Evolutionary conservation across 2,113 vertebrate species (phyloP), one percentile per base, ranked within the genome.

Genomic region (Poeciliopsis turrubarensis): DNA sequence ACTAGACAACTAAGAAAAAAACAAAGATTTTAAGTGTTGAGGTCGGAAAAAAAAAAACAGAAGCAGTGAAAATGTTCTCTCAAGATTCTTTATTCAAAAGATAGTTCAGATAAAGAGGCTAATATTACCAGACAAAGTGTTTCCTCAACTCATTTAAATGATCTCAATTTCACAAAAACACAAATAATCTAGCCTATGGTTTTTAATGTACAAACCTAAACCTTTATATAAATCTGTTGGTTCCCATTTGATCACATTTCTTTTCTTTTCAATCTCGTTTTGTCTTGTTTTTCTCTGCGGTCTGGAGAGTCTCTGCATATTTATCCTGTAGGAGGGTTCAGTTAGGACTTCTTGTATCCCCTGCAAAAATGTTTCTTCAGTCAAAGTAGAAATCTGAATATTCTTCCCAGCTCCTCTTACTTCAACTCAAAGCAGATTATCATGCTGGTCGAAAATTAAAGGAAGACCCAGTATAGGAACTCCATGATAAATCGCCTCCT

Each of bases 241-340:
- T 19, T 61, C 44, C 4, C 37, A 62, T 13, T 4, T 8, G 19
- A 26, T 10, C 29, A 17, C 11, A 17, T 29, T 39, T 65, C 1
- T 68, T 61, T 68, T 65, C 26, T 68, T 61, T 71, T 65, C 26
- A 85, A 31, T 91, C 76, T 65, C 0, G 0, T 85, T 90, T 82
- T 19, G 0, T 17, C 73, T 88, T 88, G 65, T 0, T 65, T 74
- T 57, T 81, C 94, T 75, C 78, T 85, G 92, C 67, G 94, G 88
- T 22, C 77, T 69, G n/a, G 94, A 94, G 34, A 94, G 88, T 62
- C 71, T 92, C 84, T 93, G 89, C 91, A 95, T 94, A 86, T 92
- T 93, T 14, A 31, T 68, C 61, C 70, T 81, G 79, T 94, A 94
- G 19, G 91, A 92, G 4, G 92, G 88, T n/a, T 93, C 87, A 34